Conservation (phyloP, 2,888 invertebrate species). For the Microctonus brassicae region DNA sequence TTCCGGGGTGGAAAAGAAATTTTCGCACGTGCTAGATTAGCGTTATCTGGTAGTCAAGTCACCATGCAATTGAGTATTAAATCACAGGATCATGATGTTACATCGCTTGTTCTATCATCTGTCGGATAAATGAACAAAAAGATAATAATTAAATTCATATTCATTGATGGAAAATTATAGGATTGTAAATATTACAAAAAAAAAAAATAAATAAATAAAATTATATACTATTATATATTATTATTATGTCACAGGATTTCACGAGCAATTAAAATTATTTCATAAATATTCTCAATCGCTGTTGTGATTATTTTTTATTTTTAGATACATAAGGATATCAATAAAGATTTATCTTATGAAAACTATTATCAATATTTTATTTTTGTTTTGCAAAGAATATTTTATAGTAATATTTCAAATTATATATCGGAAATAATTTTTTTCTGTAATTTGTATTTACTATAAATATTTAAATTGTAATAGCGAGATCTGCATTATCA, state of each 20-base stretch:
- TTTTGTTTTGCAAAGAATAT: background rate
- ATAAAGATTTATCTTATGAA: background rate
- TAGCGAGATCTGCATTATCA: background rate
- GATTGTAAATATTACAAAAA: background rate
- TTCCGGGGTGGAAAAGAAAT: slow-evolving; percentile 94
- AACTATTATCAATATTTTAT: background rate
- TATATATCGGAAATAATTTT: no score
- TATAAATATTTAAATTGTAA: no score
- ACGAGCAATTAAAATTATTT: background rate
- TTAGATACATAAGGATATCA: background rate
- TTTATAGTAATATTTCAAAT: background rate
- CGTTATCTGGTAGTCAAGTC: slow-evolving; percentile 83
- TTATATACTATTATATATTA: background rate
- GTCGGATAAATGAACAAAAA: slow-evolving; percentile 77
- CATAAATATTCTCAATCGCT: background rate
- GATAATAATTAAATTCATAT: background rate
- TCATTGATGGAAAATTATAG: background rate
- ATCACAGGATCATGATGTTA: slow-evolving; percentile 86
- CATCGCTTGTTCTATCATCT: slow-evolving; percentile 88
- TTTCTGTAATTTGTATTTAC: no score
- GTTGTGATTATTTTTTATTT: background rate
- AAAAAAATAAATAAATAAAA: background rate
- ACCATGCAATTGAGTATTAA: slow-evolving; percentile 95
- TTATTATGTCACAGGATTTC: background rate
- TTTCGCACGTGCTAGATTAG: slow-evolving; percentile 86